Evolutionary conservation across 2,888 invertebrate genomes (phyloP), one percentile per base, ranked within the genome.

Genomic region (Carterocephalus palaemon): DNA sequence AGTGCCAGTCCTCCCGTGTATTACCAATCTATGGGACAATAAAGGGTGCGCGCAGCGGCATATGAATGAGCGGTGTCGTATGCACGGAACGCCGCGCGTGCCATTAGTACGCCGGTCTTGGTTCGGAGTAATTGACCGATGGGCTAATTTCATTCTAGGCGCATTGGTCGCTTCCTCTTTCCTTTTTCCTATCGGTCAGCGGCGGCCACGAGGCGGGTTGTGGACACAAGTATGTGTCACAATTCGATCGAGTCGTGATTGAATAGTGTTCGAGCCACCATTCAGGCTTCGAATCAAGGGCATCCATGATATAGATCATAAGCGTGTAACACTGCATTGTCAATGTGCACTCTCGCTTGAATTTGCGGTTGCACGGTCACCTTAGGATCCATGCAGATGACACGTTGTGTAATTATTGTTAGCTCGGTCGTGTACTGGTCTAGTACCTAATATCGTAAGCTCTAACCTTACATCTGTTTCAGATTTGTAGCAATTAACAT

Each of bases 181-280:
- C 85, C 85, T 84, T 76, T 85, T 86, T 85, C 84, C 85, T 84
- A 86, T 84, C 85, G 84, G 84, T 83, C 84, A 85, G 71, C 73
- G 67, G 64, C 70, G 69, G 62, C 67, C 73, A 70, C 74, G 70
- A 70, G 75, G 64, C 70, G 60, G 59, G 57, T 56, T 54, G 61
- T 62, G 63, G 59, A 65, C 59, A 63, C 61, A 52, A 62, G 41
- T 41, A 55, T 61, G 56, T 58, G 34, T 49, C 47, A 52, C 49
- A 47, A 48, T 50, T 53, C 13, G 37, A 31, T 40, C 2, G 39
- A 34, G 16, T 19, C 33, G 8, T 32, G 29, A 31, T 45, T 50
- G 40, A 50, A 50, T 49, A 39, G 36, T 45, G 47, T 40, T 47
- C 16, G 26, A 17, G 15, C 9, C 38, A 8, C 31, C 34, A 37